Evolutionary conservation across 2,113 vertebrate genomes (phyloP), one percentile per base, ranked within the genome.

Genomic region (Leptobrachium ailaonicum): DNA sequence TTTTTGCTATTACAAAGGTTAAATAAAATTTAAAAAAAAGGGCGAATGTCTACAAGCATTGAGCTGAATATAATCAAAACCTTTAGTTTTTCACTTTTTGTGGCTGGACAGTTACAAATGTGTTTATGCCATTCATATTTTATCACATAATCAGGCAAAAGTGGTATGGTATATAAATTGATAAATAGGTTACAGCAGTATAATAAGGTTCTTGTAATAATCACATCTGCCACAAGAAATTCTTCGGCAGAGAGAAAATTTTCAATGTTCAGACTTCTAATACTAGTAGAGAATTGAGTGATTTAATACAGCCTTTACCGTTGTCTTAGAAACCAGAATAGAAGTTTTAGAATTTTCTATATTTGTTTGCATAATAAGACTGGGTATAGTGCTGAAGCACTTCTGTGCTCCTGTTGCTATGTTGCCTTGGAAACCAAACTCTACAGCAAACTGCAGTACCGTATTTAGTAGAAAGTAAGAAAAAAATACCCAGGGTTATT

Each of bases 301-400:
- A 56, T 13, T 77, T 77, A 69, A 77, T 45, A 11, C 4, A 9
- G 75, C 50, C 3, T 41, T 68, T 42, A 20, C 41, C 54, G 76
- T 78, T 74, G 78, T 80, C 78, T 80, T 80, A 80, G 78, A 80
- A 80, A 80, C 78, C 63, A 74, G 71, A 74, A 8, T 58, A 74
- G 68, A 71, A 71, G 11, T 80, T 80, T 80, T 41, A 67, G 71
- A 56, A 74, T 60, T 66, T 73, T 74, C 62, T 73, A 73, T 74
- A 80, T 80, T 68, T 80, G 63, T 80, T 67, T 74, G 78, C 63
- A 68, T 80, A 80, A 80, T 80, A 63, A 80, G 47, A 63, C 41
- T 80, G 62, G 41, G 53, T 66, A 56, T 12, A 40, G 50, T 40
- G 13, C 9, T 43, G 50, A 60, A 74, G 71, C 41, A 8, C 63